Evolutionary conservation across 23 tunicate genomes (phyloP).

Genomic region (Ciona savignyi): DNA sequence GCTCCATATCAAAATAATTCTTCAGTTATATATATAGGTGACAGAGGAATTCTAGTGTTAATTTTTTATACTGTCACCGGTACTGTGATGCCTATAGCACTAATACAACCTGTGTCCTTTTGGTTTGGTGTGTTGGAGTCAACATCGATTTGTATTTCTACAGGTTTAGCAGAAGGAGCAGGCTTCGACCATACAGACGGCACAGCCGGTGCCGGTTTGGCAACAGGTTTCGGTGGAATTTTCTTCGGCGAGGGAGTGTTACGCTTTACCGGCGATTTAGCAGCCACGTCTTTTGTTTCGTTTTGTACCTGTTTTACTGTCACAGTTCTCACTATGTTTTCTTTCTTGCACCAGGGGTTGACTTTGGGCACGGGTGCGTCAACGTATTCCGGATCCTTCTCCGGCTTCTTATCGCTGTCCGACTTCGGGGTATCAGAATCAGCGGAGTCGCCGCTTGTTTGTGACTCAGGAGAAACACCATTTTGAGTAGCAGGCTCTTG

Average conservation of each 20-base stretch:
- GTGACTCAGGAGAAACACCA: constrained; percentile 30
- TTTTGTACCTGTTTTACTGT: neutral
- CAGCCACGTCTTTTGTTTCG: neutral
- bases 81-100: too few relatives aligned
- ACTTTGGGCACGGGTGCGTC: constrained; percentile 89
- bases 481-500: constrained; percentile 4
- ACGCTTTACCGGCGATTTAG: neutral
- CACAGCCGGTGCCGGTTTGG: neutral
- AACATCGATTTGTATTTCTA: neutral
- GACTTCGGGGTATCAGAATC: constrained; percentile 44
- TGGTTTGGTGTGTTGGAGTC: neutral
- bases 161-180: neutral
- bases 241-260: neutral
- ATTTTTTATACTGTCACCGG: too few relatives aligned
- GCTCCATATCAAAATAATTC: too few relatives aligned
- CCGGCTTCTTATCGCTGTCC: constrained; percentile 24
- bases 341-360: constrained; percentile 59
- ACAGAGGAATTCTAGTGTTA: too few relatives aligned
- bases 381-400: constrained; percentile 43
- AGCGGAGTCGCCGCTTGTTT: constrained; percentile 51
- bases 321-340: neutral
- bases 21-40: too few relatives aligned
- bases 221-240: neutral
- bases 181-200: neutral
- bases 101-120: neutral